Evolutionary conservation across 1,140 invertebrate genomes (phyloP).

Genomic region (Diprion similis): DNA sequence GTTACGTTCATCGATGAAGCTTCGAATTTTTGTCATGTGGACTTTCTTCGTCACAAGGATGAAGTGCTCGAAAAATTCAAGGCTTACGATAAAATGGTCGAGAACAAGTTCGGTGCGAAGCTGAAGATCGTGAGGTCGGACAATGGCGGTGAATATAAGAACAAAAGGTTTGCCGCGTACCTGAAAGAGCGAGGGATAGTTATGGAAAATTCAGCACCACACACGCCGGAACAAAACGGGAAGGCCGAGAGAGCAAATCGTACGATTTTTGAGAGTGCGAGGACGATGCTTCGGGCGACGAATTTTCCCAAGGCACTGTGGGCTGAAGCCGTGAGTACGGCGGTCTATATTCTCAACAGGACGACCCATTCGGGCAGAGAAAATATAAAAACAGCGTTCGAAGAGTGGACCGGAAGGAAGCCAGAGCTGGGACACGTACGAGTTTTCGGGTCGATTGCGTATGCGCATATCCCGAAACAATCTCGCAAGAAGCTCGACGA

Average conservation of each 20-base stretch:
- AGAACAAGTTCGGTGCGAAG: constrained; percentile 44
- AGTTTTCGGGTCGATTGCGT: constrained; percentile 31
- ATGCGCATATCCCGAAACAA: constrained; percentile 22
- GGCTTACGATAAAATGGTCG: constrained; percentile 41
- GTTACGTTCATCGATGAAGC: constrained; percentile 59
- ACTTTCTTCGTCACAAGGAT: constrained; percentile 53
- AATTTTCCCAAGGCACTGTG: constrained; percentile 25
- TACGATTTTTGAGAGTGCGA: background rate
- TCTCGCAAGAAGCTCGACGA: constrained; percentile 27
- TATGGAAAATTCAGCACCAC: background rate
- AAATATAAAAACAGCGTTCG: constrained; percentile 28
- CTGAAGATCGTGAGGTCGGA: constrained; percentile 23
- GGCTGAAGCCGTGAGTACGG: constrained; percentile 46
- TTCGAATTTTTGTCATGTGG: constrained; percentile 49
- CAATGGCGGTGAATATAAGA: too few species aligned
- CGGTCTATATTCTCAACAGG: constrained; percentile 43
- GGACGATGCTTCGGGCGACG: background rate
- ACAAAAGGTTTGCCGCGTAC: too few species aligned
- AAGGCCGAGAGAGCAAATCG: background rate
- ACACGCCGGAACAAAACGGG: background rate
- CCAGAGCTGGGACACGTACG: constrained; percentile 25
- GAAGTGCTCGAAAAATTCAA: constrained; percentile 50
- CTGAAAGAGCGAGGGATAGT: background rate
- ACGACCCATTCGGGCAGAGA: constrained; percentile 19
- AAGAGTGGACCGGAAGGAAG: constrained; percentile 30